Evolutionary conservation across 1,140 invertebrate genomes (phyloP), one percentile per base, ranked within the genome.

Genomic region (Lerema accius): DNA sequence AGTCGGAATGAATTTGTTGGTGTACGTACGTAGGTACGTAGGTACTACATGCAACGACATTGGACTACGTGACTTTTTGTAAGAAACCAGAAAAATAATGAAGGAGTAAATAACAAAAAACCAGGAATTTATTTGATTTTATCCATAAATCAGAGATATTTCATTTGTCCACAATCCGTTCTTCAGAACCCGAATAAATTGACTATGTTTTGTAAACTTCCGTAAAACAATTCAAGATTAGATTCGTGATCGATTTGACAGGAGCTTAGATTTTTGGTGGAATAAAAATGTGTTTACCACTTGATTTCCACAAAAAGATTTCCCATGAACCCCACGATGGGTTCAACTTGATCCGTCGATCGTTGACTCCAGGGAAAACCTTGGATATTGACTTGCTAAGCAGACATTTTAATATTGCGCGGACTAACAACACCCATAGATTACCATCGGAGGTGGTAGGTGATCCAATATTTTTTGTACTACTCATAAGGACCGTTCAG

Each of bases 351-450:
- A 39, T 28, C 51, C 63, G 16, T 45, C 53, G 68, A 49, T n/a
- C 74, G 56, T 71, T 71, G 71, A 76, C 73, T 63, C 37, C 50
- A 10, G 56, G 48, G 49, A 55, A 53, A 69, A 43, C 73, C 71
- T 76, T 71, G 71, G 62, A 19, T 11, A 66, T 72, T 58, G 55
- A 68, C 65, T 72, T 65, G 60, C 63, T 60, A 66, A 72, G 19
- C 39, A 37, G 17, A 13, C 14, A 48, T 61, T 61, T 65, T 58
- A 61, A 60, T 40, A 56, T 42, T 6, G 51, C 23, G 19, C 37
- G 17, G 51, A 55, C 51, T 42, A 55, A 14, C 11, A 42, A 28
- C 19, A 42, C 3, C 39, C 14, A 69, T 69, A 56, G 45, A 61
- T 40, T 37, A 37, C 35, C 35, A 37, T 37, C 35, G n/a, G 35